Evolutionary conservation across 2,888 invertebrate genomes (phyloP).

Genomic region (Drosophila demipolita): DNA sequence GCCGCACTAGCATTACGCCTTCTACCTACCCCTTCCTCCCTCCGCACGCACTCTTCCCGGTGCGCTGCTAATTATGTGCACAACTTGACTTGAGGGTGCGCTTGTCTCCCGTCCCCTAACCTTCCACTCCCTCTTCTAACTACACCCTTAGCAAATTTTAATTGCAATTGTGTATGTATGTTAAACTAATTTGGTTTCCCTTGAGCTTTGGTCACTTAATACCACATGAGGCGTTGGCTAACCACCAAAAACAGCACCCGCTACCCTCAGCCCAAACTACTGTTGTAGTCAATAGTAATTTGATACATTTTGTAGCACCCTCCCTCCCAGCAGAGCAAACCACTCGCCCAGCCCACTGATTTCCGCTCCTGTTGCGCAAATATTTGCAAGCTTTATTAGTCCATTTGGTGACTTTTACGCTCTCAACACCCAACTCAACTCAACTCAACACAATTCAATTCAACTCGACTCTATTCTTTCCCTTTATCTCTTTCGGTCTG

Average conservation of each 20-base stretch:
- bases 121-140: constrained; percentile 3
- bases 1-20: not conserved
- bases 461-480: constrained; percentile 4
- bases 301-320: constrained; percentile 54
- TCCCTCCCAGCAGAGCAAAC: constrained; percentile 6
- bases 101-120: constrained; percentile 5
- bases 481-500: constrained; percentile 12
- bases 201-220: constrained; percentile 51
- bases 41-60: not conserved
- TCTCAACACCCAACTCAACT: constrained; percentile 13
- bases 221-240: constrained; percentile 51
- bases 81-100: constrained; percentile 58
- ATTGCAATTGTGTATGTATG: constrained; percentile 52
- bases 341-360: constrained; percentile 15
- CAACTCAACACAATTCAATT: constrained; percentile 1
- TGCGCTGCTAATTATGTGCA: constrained; percentile 48
- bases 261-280: constrained; percentile 14
- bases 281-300: constrained; percentile 42
- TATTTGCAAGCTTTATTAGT: constrained; percentile 71
- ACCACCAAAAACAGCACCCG: constrained; percentile 59
- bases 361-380: constrained; percentile 62
- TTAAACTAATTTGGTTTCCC: constrained; percentile 72
- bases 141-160: constrained; percentile 64
- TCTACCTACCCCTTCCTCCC: constrained; percentile 2
- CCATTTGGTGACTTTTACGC: constrained; percentile 67